phyloP scores from a whole-genome alignment of 2,113 vertebrate genomes.

The Microcebus tavaratra region DNA sequence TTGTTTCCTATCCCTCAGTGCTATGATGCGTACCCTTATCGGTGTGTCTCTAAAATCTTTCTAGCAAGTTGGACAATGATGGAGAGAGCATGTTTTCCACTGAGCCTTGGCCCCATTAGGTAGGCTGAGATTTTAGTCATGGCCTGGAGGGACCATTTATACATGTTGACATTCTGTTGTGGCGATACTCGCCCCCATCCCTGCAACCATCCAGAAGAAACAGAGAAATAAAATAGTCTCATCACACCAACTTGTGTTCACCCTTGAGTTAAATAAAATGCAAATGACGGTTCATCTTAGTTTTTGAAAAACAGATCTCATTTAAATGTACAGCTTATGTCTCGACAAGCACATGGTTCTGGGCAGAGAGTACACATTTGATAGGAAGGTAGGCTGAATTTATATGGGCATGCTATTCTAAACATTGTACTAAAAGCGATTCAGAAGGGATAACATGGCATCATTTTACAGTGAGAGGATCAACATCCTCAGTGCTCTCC shows the following conservation, averaged over 20 bases:
- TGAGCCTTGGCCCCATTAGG: not conserved
- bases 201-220: constrained; percentile 6
- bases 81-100: not conserved
- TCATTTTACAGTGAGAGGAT: not conserved
- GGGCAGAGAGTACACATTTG: not conserved
- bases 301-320: not conserved
- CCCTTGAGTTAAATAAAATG: not conserved
- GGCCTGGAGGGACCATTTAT: not conserved
- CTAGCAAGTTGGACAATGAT: not conserved
- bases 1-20: not conserved
- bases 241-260: not conserved
- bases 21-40: not conserved
- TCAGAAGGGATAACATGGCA: not conserved
- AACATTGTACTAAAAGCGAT: not conserved
- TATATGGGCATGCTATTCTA: not conserved
- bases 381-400: not conserved
- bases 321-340: not conserved
- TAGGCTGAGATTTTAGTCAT: not conserved
- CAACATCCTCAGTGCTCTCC: not conserved
- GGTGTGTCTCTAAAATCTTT: not conserved
- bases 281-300: not conserved
- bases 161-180: not conserved
- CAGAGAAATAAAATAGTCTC: not conserved
- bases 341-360: not conserved
- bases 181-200: not conserved